Evolutionary conservation across 2,797 vertebrate genomes (phyloP).

Genomic region (Scomberomorus guttatus): DNA sequence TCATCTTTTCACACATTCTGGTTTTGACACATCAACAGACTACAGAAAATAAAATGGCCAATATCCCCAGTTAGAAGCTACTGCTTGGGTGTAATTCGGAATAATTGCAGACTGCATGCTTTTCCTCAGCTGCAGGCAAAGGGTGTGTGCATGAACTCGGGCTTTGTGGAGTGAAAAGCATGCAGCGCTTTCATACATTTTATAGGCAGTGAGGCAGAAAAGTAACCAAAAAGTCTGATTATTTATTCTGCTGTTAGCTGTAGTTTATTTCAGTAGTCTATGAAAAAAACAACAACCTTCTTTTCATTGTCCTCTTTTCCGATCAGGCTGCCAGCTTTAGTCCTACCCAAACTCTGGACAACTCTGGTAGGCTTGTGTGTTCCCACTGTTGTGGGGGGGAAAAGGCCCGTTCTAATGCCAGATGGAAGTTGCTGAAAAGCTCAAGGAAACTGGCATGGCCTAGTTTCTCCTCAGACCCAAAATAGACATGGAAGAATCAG

Average conservation of each 20-base stretch:
- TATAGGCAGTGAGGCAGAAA: constrained; percentile 40
- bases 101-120: constrained; percentile 74
- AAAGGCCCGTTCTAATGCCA: constrained; percentile 60
- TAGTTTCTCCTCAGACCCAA: constrained; percentile 78
- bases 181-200: constrained; percentile 40
- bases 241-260: constrained; percentile 47
- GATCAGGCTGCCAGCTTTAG: constrained; percentile 29
- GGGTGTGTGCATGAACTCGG: constrained; percentile 70
- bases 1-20: constrained; percentile 50
- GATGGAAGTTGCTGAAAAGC: constrained; percentile 78
- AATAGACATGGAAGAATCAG: constrained; percentile 79
- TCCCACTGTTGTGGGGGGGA: constrained; percentile 32
- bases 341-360: constrained; percentile 15
- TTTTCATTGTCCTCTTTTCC: constrained; percentile 25
- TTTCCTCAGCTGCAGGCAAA: constrained; percentile 62
- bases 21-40: constrained; percentile 52
- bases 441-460: constrained; percentile 83
- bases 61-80: constrained; percentile 55
- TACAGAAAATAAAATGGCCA: constrained; percentile 53
- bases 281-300: constrained; percentile 21
- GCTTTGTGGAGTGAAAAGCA: constrained; percentile 53
- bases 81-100: constrained; percentile 70
- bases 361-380: constrained; percentile 44
- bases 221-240: constrained; percentile 45
- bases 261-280: constrained; percentile 20